Conservation (phyloP, 1,140 invertebrate species). For the Melitaea cinxia region DNA sequence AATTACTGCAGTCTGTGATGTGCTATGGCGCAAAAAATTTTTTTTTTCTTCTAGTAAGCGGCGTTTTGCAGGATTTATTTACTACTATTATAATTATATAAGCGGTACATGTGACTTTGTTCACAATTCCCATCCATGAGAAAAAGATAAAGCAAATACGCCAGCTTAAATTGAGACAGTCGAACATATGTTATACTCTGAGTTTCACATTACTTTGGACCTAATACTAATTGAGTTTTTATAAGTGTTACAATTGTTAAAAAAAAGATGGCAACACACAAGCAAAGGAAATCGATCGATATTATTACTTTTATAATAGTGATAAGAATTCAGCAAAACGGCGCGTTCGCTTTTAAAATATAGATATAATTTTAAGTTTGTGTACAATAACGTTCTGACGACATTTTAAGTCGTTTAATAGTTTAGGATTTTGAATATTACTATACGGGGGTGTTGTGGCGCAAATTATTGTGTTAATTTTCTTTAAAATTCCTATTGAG, state of each 20-base stretch:
- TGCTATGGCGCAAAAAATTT: conserved; percentile 15
- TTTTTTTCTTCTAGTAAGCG: background rate
- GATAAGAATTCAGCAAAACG: background rate
- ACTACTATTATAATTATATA: no score
- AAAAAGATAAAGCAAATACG: no score
- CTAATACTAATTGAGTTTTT: no score
- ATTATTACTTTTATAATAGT: no score
- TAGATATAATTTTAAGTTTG: conserved; percentile 10
- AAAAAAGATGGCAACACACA: no score
- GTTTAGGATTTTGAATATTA: background rate
- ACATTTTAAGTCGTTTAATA: background rate
- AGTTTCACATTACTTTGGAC: no score
- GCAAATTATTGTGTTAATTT: background rate
- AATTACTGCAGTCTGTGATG: conserved; percentile 14
- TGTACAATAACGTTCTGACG: background rate
- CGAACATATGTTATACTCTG: no score
- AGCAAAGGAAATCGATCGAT: no score
- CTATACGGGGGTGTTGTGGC: background rate
- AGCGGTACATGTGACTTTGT: no score
- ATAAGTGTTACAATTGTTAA: no score
- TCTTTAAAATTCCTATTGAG: background rate
- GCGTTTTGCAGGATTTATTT: conserved; percentile 13
- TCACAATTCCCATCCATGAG: no score
- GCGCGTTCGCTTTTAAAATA: background rate
- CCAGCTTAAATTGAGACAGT: no score